phyloP scores from a whole-genome alignment of 2,113 vertebrate species.

The Leucopsar rothschildi region DNA sequence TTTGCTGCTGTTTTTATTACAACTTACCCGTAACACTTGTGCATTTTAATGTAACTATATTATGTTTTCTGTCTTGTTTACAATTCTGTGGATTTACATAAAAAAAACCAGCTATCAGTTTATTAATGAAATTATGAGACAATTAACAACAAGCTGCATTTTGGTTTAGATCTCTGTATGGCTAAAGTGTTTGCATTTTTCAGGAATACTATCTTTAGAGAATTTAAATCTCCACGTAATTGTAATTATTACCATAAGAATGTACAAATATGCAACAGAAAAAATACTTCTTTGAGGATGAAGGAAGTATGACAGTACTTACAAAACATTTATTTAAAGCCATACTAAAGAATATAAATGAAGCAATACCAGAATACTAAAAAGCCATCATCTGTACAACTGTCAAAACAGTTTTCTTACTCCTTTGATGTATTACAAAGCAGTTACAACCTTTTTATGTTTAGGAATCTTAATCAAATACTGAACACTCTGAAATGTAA shows the following conservation, averaged over 20 bases:
- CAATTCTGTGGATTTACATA: conserved; percentile 17
- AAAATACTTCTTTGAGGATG: conserved; percentile 19
- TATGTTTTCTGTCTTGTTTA: conserved; percentile 19
- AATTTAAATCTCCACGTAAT: conserved; percentile 2
- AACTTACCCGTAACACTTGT: conserved; percentile 71
- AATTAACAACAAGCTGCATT: conserved; percentile 17
- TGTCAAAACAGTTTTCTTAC: conserved; percentile 30
- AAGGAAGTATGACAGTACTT: conserved; percentile 45
- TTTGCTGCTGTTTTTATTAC: conserved; percentile 17
- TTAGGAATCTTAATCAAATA: conserved; percentile 38
- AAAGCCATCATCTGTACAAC: conserved; percentile 59
- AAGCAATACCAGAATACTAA: conserved; percentile 49
- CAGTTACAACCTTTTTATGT: conserved; percentile 60
- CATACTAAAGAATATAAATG: conserved; percentile 50
- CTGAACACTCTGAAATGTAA: conserved; percentile 64
- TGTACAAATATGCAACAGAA: conserved; percentile 40
- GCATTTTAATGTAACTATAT: conserved; percentile 21
- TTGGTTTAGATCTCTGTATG: conserved; percentile 38
- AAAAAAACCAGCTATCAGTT: not conserved
- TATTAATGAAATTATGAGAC: conserved; percentile 18
- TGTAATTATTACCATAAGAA: conserved; percentile 38
- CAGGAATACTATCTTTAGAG: not conserved
- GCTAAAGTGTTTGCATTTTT: not conserved
- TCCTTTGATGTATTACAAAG: conserved; percentile 58
- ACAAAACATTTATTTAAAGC: conserved; percentile 58